Evolutionary conservation across 1,140 invertebrate genomes (phyloP).

Genomic region (Formica selysi): DNA sequence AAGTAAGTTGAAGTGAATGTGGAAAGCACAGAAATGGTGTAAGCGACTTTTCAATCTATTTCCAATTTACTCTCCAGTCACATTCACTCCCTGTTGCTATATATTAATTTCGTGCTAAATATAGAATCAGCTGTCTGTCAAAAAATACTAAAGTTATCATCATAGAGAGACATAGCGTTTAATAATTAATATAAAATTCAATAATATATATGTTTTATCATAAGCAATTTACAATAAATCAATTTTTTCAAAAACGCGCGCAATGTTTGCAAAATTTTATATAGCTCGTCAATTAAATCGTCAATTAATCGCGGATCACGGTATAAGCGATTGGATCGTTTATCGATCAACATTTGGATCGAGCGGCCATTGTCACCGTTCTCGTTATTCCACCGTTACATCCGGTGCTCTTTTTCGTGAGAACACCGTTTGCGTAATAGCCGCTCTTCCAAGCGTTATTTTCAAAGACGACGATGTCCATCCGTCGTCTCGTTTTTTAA

Average conservation of each 20-base stretch:
- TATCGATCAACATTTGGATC: conserved; percentile 9
- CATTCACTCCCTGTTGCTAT: conserved; percentile 3
- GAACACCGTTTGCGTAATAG: conserved; percentile 27
- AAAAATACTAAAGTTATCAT: too few relatives aligned
- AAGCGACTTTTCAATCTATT: conserved; percentile 37
- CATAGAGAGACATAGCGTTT: too few relatives aligned
- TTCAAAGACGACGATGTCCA: neutral
- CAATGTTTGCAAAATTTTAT: neutral
- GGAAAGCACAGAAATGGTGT: conserved; percentile 8
- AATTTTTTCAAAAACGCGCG: too few relatives aligned
- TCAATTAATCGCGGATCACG: conserved; percentile 6
- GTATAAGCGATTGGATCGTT: neutral
- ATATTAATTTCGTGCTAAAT: neutral
- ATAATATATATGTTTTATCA: too few relatives aligned
- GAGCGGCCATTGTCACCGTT: conserved; percentile 8
- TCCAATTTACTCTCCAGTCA: conserved; percentile 20
- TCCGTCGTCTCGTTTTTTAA: neutral
- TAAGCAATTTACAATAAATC: too few relatives aligned
- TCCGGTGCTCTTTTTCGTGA: conserved; percentile 42
- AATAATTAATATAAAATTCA: too few relatives aligned
- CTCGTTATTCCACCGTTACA: conserved; percentile 34
- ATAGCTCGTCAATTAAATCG: neutral
- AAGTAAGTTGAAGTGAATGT: conserved; percentile 28
- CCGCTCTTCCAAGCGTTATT: conserved; percentile 11
- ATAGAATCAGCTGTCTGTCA: too few relatives aligned